Evolutionary conservation across 2,888 invertebrate genomes (phyloP).

Genomic region (Meandrusa payeni): DNA sequence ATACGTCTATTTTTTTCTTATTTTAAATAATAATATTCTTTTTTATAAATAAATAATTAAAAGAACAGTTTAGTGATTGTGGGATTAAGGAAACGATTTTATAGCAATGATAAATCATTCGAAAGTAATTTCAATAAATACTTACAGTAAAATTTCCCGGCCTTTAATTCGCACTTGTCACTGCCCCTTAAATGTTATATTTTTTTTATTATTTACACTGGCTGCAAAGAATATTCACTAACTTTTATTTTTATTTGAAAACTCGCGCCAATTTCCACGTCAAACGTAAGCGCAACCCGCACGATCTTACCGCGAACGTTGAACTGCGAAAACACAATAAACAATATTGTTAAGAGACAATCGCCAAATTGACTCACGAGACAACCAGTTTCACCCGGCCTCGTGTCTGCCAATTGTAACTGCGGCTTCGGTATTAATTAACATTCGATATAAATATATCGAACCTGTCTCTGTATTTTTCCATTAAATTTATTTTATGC

Average conservation of each 20-base stretch:
- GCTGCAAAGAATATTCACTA: neutral
- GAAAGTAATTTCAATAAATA: neutral
- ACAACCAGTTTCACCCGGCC: slow-evolving; percentile 6
- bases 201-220: neutral
- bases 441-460: no score
- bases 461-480: no score
- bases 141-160: neutral
- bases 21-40: no score
- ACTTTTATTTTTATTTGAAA: neutral
- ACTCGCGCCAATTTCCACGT: slow-evolving; percentile 9
- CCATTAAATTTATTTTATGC: no score
- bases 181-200: no score
- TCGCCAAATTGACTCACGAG: slow-evolving; percentile 8
- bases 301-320: slow-evolving; percentile 18
- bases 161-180: neutral
- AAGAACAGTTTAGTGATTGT: no score
- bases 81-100: no score
- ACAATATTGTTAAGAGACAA: slow-evolving; percentile 22
- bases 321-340: slow-evolving; percentile 22
- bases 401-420: no score
- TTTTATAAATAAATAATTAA: no score
- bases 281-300: slow-evolving; percentile 17
- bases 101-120: no score
- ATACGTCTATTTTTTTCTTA: no score
- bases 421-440: no score